These are phyloP conservation scores for Drosophila algonquin DNA, from an alignment of 2,888 invertebrate species.

Conservation along the genomic window DNA sequence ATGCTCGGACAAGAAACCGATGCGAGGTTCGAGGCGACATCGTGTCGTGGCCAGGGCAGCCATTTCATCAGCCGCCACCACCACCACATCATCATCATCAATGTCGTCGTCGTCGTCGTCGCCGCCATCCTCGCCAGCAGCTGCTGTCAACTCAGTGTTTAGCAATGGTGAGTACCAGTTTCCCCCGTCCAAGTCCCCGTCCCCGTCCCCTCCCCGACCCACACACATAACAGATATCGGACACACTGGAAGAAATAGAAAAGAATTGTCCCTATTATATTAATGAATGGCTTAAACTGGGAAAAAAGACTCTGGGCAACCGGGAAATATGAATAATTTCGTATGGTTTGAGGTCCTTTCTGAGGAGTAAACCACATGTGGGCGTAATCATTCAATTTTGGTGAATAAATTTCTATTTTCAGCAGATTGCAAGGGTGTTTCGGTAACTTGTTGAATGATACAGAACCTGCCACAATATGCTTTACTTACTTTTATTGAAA, in stretches of 20 bases:
- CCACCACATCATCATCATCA: conserved; percentile 8
- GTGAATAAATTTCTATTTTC: neutral
- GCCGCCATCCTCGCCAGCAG: conserved; percentile 20
- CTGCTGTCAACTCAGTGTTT: conserved; percentile 37
- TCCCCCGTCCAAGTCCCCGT: neutral
- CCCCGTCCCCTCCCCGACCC: neutral
- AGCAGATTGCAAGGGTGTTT: too few species aligned
- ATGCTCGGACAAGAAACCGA: conserved; percentile 81
- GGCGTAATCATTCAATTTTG: neutral
- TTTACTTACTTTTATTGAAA: too few species aligned
- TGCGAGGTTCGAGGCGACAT: conserved; percentile 60
- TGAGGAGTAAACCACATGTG: neutral
- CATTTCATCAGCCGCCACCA: conserved; percentile 19
- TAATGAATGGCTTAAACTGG: too few species aligned
- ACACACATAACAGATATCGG: neutral
- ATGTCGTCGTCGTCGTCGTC: conserved; percentile 2
- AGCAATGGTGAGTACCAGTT: conserved; percentile 48
- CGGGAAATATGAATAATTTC: too few species aligned
- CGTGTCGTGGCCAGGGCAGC: conserved; percentile 42
- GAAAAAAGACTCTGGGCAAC: too few species aligned
- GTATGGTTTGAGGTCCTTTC: neutral
- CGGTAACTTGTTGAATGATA: too few species aligned
- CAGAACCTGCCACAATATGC: too few species aligned
- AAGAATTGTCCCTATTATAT: neutral
- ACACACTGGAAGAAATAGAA: neutral